Conservation (phyloP, 2,888 invertebrate species). For the Epinotia brunnichana region DNA sequence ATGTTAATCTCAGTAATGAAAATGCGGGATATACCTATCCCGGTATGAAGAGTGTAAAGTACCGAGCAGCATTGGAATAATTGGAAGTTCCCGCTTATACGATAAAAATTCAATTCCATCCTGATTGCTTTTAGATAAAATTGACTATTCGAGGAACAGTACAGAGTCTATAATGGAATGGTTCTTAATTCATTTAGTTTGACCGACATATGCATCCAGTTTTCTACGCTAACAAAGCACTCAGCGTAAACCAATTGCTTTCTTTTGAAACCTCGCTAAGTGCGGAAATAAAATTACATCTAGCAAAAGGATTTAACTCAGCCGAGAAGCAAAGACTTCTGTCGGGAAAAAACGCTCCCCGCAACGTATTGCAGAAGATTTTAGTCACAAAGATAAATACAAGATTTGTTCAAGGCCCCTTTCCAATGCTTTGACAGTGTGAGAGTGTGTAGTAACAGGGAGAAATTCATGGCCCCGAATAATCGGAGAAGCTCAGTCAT, state of each 20-base stretch:
- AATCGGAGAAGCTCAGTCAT: not conserved
- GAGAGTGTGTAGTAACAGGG: constrained; percentile 57
- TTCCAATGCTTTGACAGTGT: constrained; percentile 61
- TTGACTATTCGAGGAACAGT: not conserved
- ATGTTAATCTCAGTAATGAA: not conserved
- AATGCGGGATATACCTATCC: not conserved
- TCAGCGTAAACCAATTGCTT: constrained; percentile 16
- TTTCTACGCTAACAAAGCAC: constrained; percentile 16
- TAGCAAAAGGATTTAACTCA: constrained; percentile 27
- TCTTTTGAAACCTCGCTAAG: constrained; percentile 33
- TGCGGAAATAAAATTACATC: constrained; percentile 30
- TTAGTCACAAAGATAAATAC: constrained; percentile 16
- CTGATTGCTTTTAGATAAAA: constrained; percentile 12
- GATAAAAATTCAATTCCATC: constrained; percentile 6
- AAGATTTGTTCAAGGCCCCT: constrained; percentile 50
- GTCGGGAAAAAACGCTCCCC: constrained; percentile 32
- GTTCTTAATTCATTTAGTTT: constrained; percentile 9
- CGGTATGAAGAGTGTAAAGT: not conserved
- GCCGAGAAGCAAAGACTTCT: constrained; percentile 21
- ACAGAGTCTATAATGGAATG: not conserved
- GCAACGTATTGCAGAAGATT: constrained; percentile 16
- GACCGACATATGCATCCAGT: constrained; percentile 41
- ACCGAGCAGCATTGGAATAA: constrained; percentile 4
- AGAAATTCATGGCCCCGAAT: constrained; percentile 52
- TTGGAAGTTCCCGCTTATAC: not conserved